Evolutionary conservation across 2,797 vertebrate genomes (phyloP), one percentile per base, ranked within the genome.

Genomic region (Malacoraja senta): DNA sequence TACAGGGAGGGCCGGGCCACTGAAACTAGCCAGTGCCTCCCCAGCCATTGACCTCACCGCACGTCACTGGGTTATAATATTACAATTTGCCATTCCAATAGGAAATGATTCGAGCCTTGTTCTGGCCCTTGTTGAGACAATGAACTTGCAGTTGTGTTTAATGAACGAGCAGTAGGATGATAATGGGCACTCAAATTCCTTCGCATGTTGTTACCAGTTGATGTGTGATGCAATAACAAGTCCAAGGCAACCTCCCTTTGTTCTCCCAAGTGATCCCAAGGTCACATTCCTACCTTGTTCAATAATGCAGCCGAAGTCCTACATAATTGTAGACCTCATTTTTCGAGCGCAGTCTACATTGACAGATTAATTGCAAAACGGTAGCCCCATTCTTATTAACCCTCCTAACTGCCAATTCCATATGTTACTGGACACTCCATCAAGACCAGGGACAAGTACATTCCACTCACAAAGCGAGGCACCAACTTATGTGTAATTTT

Each of bases 351-450:
- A 83, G 80, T 58, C 19, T 32, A n/a, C 8, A 88, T 68, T 65
- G 83, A 86, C 61, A 86, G 83, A 86, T 65, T 86, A 65, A 86
- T 86, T 86, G 83, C 83, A 35, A 88, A 79, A 68, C 24, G 61
- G 29, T 88, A 65, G 84, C 15, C 61, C 29, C 84, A 0, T 32
- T 88, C 84, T 10, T 68, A 88, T 86, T 86, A 86, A n/a, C 29
- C 58, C 61, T n/a, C 32, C 58, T 65, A n/a, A 88, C 61, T 15
- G 29, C 13, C 35, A 10, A 26, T 88, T 88, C 4, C 68, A 88
- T 35, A 35, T 88, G 63, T 88, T 68, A 68, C 68, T 63, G 8
- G 81, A 58, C 32, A n/a, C 58, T 32, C 61, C 83, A 65, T 86
- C 58, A 32, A 63, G n/a, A 88, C 17, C 35, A 53, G 84, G 21